These are phyloP conservation scores for Engystomops pustulosus DNA, from an alignment of 2,113 vertebrate genomes.

Conservation along the genomic window DNA sequence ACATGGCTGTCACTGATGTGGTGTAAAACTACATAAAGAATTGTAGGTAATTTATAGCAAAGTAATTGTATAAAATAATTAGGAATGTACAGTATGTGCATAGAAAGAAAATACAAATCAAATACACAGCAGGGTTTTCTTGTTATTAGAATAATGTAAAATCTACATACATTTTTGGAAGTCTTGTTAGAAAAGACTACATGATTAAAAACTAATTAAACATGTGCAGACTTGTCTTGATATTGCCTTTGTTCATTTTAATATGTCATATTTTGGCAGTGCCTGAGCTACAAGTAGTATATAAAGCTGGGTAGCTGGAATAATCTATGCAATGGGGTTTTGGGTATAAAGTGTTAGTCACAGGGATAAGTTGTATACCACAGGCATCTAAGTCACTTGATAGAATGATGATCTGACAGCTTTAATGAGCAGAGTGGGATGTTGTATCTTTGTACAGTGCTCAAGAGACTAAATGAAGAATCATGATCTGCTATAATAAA, in stretches of 20 bases:
- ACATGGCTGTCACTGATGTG: background rate
- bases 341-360: constrained; percentile 5
- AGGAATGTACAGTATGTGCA: background rate
- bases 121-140: constrained; percentile 23
- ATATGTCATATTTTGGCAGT: background rate
- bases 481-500: background rate
- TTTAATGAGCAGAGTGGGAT: constrained; percentile 7
- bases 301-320: background rate
- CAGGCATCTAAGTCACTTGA: background rate
- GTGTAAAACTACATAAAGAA: constrained; percentile 8
- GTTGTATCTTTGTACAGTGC: background rate
- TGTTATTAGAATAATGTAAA: constrained; percentile 35
- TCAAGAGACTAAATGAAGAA: background rate
- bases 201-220: constrained; percentile 37
- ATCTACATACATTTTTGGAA: background rate
- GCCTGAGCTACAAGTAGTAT: background rate
- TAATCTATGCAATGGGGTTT: constrained; percentile 23
- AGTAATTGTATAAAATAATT: background rate
- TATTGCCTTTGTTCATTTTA: constrained; percentile 19
- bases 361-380: constrained; percentile 29
- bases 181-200: constrained; percentile 13
- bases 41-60: background rate
- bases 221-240: constrained; percentile 1
- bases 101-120: background rate
- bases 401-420: constrained; percentile 18